Conservation (phyloP, 2,797 vertebrate genomes). For the Peromyscus nudipes region DNA sequence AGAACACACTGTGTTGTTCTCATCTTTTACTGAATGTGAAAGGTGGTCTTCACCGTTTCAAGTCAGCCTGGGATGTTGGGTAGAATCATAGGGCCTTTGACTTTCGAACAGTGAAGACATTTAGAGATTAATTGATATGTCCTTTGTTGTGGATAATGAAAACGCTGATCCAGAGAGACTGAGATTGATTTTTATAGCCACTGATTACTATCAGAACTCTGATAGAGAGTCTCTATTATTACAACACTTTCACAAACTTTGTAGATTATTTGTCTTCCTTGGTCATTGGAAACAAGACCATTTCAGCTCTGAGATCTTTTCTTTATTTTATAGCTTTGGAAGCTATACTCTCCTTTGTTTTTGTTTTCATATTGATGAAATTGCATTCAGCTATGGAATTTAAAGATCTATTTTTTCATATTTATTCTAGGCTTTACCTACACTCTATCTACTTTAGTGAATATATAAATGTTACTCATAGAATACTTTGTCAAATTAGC, state of each 20-base stretch:
- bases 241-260: neutral
- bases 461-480: neutral
- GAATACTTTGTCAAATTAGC: constrained; percentile 44
- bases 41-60: neutral
- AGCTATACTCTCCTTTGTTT: neutral
- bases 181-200: neutral
- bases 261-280: neutral
- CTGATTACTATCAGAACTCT: neutral
- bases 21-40: constrained; percentile 18
- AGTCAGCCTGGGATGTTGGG: constrained; percentile 41
- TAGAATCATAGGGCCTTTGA: neutral
- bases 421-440: neutral
- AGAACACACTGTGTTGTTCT: neutral
- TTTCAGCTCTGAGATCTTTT: neutral
- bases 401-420: constrained; percentile 52
- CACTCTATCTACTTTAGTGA: neutral
- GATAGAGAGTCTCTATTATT: neutral
- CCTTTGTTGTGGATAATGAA: neutral
- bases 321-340: constrained; percentile 22
- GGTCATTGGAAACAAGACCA: neutral
- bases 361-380: constrained; percentile 52
- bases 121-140: constrained; percentile 15
- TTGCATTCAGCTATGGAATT: constrained; percentile 48
- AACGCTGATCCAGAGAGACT: neutral
- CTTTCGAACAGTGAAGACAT: constrained; percentile 7